phyloP scores from a whole-genome alignment of 2,113 vertebrate genomes.

The Opisthocomus hoazin region DNA sequence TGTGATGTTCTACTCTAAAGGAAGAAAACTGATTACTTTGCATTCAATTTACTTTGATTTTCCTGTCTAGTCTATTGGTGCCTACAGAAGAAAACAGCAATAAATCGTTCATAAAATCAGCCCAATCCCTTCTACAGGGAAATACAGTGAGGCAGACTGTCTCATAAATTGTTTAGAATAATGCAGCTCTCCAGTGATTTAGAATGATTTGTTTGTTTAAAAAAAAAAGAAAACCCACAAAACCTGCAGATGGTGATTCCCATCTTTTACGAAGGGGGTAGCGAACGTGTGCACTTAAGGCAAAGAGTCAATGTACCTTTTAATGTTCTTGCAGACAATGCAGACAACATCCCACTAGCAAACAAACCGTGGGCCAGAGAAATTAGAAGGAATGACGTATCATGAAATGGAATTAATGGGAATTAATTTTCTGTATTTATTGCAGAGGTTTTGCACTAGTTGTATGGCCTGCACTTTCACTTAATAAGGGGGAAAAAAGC shows the following conservation, averaged over 20 bases:
- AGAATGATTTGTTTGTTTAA: constrained; percentile 64
- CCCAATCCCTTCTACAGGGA: constrained; percentile 55
- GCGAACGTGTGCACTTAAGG: neutral
- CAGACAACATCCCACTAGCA: neutral
- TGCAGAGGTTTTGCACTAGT: neutral
- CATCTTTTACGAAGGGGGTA: neutral
- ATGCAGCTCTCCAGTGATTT: constrained; percentile 56
- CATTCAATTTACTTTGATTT: constrained; percentile 64
- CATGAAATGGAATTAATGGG: neutral
- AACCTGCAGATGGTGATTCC: neutral
- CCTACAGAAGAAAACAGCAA: constrained; percentile 64
- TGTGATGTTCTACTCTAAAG: neutral
- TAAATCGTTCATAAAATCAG: constrained; percentile 74
- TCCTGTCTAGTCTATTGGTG: constrained; percentile 59
- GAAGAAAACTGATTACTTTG: constrained; percentile 32
- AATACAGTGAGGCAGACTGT: constrained; percentile 64
- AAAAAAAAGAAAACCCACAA: neutral
- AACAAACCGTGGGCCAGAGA: neutral
- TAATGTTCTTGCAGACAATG: neutral
- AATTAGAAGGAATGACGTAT: neutral
- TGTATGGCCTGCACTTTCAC: neutral
- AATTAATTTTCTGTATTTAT: neutral
- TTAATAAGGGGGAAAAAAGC: neutral
- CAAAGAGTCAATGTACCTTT: neutral
- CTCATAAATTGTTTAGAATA: constrained; percentile 76